Base-by-base conservation (phyloP, 2,888 invertebrate species). In the Ametastegia equiseti region DNA sequence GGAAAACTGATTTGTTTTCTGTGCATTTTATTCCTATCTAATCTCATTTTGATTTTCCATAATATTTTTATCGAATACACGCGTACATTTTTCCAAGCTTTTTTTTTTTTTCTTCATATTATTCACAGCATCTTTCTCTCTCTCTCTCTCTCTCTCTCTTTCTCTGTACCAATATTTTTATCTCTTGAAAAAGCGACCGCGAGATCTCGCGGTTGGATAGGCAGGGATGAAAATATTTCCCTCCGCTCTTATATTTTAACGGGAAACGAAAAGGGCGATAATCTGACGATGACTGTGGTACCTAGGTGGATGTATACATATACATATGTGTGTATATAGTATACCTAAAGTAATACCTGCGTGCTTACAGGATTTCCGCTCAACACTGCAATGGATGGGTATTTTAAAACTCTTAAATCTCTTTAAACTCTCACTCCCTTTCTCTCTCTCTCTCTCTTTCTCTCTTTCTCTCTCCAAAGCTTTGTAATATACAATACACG, bases 1-100 rank as follows among this genome's bases (percentile, higher is more conserved):
- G 69, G 45, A 71, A 71, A 71, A 42, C 69, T n/a, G n/a, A 42
- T 45, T 45, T 33, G 65, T 65, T 65, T 39, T 33, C 23, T 23
- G 33, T 33, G 13, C 36, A 0, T 30, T 15, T 15, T 36, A 1
- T n/a, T 65, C 15, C 33, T 23, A 27, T 60, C 13, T 15, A 60
- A 11, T 60, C 1, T 30, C 60, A 60, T 60, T 30, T 2, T 60
- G 2, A 30, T 30, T 60, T 30, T 60, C 30, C 6, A n/a, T 30
- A 60, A 13, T 13, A 27, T 60, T 27, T 6, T 57, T 47, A 47
- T 47, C n/a, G n/a, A n/a, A n/a, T n/a, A n/a, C n/a, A 42, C 42
- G 42, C 42, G 42, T 42, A 42, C 42, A 42, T n/a, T n/a, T n/a
- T n/a, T n/a, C n/a, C n/a, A n/a, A n/a, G n/a, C n/a, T n/a, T n/a